These are phyloP conservation scores for Periphyllus acericola DNA, from an alignment of 2,888 invertebrate genomes.

Conservation along the genomic window DNA sequence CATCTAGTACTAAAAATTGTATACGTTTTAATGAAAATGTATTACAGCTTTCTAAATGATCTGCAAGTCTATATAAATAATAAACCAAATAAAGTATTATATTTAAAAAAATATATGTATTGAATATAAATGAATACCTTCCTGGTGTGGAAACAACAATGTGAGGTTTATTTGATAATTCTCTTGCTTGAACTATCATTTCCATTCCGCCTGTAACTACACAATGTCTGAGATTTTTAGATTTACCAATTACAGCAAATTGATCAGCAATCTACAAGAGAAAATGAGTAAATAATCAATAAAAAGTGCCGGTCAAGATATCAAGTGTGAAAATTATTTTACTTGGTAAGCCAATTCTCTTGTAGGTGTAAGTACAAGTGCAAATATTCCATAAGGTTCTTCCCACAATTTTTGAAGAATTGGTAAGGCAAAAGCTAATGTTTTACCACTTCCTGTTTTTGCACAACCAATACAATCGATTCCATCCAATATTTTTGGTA, in stretches of 20 bases:
- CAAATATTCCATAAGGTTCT: constrained; percentile 96
- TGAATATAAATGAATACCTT: constrained; percentile 65
- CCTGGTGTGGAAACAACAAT: constrained; percentile 98
- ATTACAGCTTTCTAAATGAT: constrained; percentile 88
- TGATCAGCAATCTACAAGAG: constrained; percentile 88
- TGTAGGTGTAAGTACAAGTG: constrained; percentile 93
- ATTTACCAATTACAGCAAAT: constrained; percentile 90
- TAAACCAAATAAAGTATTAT: neutral
- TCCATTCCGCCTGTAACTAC: constrained; percentile 96
- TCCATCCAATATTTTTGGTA: constrained; percentile 80
- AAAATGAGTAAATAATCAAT: neutral
- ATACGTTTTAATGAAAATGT: constrained; percentile 83
- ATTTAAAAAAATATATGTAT: neutral
- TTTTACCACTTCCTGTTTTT: constrained; percentile 98
- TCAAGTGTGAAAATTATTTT: constrained; percentile 61
- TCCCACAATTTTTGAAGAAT: constrained; percentile 90
- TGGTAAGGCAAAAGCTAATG: constrained; percentile 95
- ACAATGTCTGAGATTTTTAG: constrained; percentile 82
- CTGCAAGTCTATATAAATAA: constrained; percentile 76
- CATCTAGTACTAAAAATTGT: constrained; percentile 91
- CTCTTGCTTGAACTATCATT: constrained; percentile 87
- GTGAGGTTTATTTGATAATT: constrained; percentile 86
- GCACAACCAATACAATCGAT: constrained; percentile 94
- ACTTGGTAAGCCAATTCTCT: constrained; percentile 89
- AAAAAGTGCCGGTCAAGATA: neutral